Evolutionary conservation across 53 echinoderm and acorn worm genomes (phyloP).

Genomic region (Holothuria leucospilota): DNA sequence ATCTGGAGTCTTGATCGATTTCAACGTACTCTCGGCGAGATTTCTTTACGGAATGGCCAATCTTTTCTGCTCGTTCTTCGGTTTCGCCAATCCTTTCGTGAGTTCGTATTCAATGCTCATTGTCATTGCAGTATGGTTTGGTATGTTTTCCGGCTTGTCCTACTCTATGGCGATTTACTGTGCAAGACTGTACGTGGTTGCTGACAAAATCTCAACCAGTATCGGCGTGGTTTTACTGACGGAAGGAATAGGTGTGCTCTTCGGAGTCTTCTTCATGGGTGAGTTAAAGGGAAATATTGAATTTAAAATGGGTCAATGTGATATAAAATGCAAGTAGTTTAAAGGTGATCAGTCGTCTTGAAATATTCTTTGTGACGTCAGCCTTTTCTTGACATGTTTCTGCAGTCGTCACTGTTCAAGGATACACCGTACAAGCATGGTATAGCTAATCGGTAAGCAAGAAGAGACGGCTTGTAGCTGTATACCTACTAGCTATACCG

Average conservation of each 20-base stretch:
- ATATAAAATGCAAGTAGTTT: too few species aligned
- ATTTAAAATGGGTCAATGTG: too few species aligned
- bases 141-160: constrained; percentile 14
- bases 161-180: constrained; percentile 18
- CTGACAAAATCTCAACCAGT: constrained; percentile 25
- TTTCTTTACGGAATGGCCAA: constrained; percentile 26
- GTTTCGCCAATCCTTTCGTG: constrained; percentile 42
- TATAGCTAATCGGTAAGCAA: too few species aligned
- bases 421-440: too few species aligned
- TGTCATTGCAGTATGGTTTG: constrained; percentile 34
- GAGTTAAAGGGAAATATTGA: too few species aligned
- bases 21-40: constrained; percentile 6
- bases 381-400: too few species aligned
- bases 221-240: constrained; percentile 20
- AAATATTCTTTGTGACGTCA: too few species aligned
- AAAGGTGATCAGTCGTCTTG: too few species aligned
- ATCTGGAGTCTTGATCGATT: background rate
- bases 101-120: constrained; percentile 10
- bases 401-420: too few species aligned
- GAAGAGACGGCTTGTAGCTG: too few species aligned
- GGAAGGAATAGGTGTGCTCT: constrained; percentile 33
- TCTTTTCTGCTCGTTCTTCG: constrained; percentile 23
- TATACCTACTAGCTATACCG: too few species aligned
- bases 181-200: background rate
- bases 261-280: constrained; percentile 46